Base-by-base conservation (phyloP, 92 coral and sea anemone genomes). In the Porites evermanni region DNA sequence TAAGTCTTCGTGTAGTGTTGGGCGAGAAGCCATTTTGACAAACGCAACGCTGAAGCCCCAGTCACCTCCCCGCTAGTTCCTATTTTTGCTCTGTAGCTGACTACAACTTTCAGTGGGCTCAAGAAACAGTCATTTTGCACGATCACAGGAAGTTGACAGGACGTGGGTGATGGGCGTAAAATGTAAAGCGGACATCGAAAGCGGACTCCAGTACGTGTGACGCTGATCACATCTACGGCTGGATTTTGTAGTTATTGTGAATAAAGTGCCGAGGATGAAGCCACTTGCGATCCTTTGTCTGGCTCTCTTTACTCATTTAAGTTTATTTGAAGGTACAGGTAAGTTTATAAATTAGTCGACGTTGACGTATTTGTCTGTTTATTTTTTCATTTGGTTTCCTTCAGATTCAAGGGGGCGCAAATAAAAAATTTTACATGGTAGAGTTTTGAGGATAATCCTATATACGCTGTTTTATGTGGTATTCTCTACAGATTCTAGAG, bases 1-100 rank as follows among this genome's bases (percentile, higher is more conserved):
- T 8, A 94, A 71, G 68, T 88, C 93, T 18, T 88, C 91, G 61
- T 90, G 92, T 8, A 89, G 69, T 77, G 71, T 68, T 32, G 87
- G 54, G 12, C 83, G 74, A 16, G 75, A 61, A 67, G 88, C 88
- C 88, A 85, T 85, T 75, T 85, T 77, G 77, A 54, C 18, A 79
- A 65, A 26, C 1, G 12, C 17, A 32, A 11, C 8, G 7, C 19
- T 44, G 4, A 38, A 38, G 13, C 16, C 61, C 70, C 70, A 16
- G 17, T 69, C 72, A 51, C 29, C 18, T 53, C 51, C 79, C 80
- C 66, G n/a, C 54, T 17, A 20, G 78, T 80, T 12, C 8, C 5
- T 3, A 18, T n/a, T n/a, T n/a, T 63, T 14, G 19, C 7, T 18
- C 58, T 21, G 14, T 11, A 65, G 23, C 84, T 79, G 84, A 67